Conservation (phyloP, 1,140 invertebrate species). For the Drosophila melanica region DNA sequence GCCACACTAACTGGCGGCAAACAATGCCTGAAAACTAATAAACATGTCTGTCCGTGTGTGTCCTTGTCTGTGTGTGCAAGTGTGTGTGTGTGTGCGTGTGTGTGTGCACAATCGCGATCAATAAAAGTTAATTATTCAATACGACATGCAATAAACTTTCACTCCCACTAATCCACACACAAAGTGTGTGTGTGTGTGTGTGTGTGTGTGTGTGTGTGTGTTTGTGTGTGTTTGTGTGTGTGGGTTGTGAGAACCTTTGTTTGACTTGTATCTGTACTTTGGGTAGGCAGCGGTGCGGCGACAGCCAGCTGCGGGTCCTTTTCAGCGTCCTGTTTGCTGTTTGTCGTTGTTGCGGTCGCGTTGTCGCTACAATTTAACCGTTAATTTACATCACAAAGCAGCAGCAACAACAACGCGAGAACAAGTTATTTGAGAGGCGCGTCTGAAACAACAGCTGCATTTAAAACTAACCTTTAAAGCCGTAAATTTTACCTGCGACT, state of each 20-base stretch:
- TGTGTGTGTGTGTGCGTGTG: slow-evolving; percentile 9
- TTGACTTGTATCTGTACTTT: slow-evolving; percentile 29
- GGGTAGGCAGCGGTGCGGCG: background rate
- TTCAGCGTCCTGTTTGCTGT: slow-evolving; percentile 28
- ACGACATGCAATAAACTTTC: slow-evolving; percentile 68
- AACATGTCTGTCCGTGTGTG: slow-evolving; percentile 41
- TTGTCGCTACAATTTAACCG: slow-evolving; percentile 64
- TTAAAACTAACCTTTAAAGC: slow-evolving; percentile 1
- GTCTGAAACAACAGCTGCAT: background rate
- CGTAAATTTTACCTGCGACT: background rate
- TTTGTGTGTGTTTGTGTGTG: slow-evolving; percentile 17
- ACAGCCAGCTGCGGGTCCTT: slow-evolving; percentile 25
- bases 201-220: background rate
- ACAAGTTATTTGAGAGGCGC: background rate
- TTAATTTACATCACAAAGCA: slow-evolving; percentile 81
- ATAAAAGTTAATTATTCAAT: slow-evolving; percentile 82
- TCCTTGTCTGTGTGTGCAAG: background rate
- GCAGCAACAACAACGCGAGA: slow-evolving; percentile 31
- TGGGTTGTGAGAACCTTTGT: slow-evolving; percentile 39
- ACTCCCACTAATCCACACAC: slow-evolving; percentile 53
- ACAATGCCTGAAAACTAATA: slow-evolving; percentile 74
- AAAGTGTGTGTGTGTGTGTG: slow-evolving; percentile 1
- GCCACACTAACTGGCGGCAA: slow-evolving; percentile 42
- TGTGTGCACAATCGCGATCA: slow-evolving; percentile 63
- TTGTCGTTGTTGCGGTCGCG: slow-evolving; percentile 38